Evolutionary conservation across 2,113 vertebrate genomes (phyloP).

Genomic region (Archocentrus centrarchus): DNA sequence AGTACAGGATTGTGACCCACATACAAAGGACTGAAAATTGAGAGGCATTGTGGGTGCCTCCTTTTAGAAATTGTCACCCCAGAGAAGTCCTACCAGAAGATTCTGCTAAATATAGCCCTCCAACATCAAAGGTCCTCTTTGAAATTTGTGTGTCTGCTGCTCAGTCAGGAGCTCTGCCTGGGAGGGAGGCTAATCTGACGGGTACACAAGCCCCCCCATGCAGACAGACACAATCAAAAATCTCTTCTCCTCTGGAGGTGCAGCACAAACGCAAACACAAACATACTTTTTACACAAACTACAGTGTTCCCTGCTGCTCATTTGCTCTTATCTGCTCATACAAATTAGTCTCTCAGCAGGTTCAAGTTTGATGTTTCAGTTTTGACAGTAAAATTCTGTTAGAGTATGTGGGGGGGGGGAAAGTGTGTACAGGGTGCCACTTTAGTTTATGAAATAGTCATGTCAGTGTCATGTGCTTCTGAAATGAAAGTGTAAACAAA

Average conservation of each 20-base stretch:
- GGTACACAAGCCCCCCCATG: conserved; percentile 47
- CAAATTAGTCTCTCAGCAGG: conserved; percentile 50
- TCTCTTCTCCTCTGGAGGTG: conserved; percentile 41
- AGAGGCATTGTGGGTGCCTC: conserved; percentile 52
- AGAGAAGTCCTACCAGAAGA: conserved; percentile 65
- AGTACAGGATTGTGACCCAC: conserved; percentile 47
- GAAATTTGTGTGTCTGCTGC: conserved; percentile 50
- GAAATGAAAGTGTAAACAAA: neutral
- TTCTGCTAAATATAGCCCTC: conserved; percentile 70
- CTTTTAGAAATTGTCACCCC: conserved; percentile 61
- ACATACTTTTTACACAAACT: conserved; percentile 4
- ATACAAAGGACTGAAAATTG: conserved; percentile 31
- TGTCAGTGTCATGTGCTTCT: neutral
- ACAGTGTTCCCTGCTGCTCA: conserved; percentile 27
- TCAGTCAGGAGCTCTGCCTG: conserved; percentile 41
- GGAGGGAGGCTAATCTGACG: conserved; percentile 60
- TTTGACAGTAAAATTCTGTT: neutral
- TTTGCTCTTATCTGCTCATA: conserved; percentile 36
- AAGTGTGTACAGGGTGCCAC: neutral
- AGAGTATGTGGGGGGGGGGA: neutral
- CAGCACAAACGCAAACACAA: conserved; percentile 13
- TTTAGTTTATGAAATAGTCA: neutral
- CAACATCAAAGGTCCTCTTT: conserved; percentile 76
- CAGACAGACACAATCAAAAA: conserved; percentile 52
- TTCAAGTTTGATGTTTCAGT: conserved; percentile 29